phyloP scores from a whole-genome alignment of 2,888 invertebrate species.

The Drymonia ruficornis region DNA sequence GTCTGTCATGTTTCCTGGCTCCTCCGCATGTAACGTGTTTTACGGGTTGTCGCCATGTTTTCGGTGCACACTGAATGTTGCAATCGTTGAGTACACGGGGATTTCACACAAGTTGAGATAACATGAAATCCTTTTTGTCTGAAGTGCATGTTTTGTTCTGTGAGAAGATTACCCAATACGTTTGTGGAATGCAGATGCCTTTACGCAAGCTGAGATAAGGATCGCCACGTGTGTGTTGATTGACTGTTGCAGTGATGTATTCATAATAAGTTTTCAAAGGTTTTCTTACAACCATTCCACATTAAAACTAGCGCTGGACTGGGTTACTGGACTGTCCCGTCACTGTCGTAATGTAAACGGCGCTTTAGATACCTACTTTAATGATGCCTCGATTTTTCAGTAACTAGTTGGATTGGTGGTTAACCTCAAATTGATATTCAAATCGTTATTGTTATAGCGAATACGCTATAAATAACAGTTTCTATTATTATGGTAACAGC shows the following conservation, averaged over 20 bases:
- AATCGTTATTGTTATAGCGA: neutral
- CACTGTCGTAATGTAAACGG: no score
- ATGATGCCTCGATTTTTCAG: neutral
- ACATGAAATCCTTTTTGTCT: constrained; percentile 12
- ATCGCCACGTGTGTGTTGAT: neutral
- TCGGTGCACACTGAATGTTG: constrained; percentile 54
- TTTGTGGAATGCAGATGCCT: neutral
- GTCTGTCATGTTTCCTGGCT: constrained; percentile 67
- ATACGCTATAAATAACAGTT: neutral
- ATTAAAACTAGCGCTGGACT: no score
- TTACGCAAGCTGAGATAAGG: neutral
- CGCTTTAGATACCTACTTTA: no score
- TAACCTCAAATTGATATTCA: neutral
- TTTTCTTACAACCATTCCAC: no score
- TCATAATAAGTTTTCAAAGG: no score
- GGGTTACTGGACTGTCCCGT: no score
- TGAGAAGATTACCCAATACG: neutral
- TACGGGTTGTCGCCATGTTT: constrained; percentile 63
- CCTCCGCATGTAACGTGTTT: constrained; percentile 71
- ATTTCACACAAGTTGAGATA: constrained; percentile 19
- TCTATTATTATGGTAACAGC: neutral
- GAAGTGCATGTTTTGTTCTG: constrained; percentile 9
- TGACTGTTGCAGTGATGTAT: neutral
- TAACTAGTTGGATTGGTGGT: neutral
- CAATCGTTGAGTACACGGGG: constrained; percentile 37